These are phyloP conservation scores for Acleris literana DNA, from an alignment of 2,888 invertebrate species.

Conservation along the genomic window DNA sequence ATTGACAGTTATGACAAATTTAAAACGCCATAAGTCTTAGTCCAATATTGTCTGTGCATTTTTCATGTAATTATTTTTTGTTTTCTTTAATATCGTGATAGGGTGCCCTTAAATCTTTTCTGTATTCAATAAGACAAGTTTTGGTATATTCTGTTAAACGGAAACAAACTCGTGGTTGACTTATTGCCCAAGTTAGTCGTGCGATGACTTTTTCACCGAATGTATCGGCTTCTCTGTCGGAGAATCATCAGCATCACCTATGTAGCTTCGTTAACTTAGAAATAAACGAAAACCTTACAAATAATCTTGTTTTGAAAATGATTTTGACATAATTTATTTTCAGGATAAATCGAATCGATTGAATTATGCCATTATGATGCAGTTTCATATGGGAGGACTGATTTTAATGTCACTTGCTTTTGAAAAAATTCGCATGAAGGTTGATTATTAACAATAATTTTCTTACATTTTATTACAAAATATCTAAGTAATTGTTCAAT, in stretches of 20 bases:
- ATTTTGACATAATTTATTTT: neutral
- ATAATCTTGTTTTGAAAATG: too few species aligned
- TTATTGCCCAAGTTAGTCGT: slow-evolving; percentile 3
- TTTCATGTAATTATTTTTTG: neutral
- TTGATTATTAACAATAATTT: neutral
- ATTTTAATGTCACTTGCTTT: slow-evolving; percentile 26
- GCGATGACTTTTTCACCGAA: neutral
- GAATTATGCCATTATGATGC: slow-evolving; percentile 28
- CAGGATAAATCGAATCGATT: slow-evolving; percentile 25
- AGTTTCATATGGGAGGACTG: slow-evolving; percentile 33
- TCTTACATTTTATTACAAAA: neutral
- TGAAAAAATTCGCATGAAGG: slow-evolving; percentile 33
- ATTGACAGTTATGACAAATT: too few species aligned
- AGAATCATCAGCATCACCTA: too few species aligned
- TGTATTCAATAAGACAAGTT: slow-evolving; percentile 27
- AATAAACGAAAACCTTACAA: too few species aligned
- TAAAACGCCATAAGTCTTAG: too few species aligned
- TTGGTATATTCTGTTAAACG: slow-evolving; percentile 13
- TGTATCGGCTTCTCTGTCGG: neutral
- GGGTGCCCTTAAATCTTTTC: neutral
- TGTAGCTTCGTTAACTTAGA: too few species aligned
- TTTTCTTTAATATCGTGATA: neutral
- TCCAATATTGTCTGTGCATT: too few species aligned
- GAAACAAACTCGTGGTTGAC: slow-evolving; percentile 3
- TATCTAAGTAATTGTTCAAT: too few species aligned